phyloP scores from a whole-genome alignment of 1,140 invertebrate genomes.

The Metopolophium dirhodum region DNA sequence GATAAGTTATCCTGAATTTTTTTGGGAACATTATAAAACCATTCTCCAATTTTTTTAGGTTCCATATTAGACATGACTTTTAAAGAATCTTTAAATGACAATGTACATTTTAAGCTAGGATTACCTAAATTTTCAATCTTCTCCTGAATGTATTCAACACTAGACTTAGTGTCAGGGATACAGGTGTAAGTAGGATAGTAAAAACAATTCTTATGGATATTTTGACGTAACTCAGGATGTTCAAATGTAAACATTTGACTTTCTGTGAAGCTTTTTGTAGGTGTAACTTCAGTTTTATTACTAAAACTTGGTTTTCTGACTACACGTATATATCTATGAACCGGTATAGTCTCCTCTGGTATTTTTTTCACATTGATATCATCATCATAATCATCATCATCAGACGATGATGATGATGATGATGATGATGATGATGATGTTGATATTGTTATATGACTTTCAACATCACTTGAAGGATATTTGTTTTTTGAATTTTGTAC shows the following conservation, averaged over 20 bases:
- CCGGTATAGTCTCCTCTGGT: not conserved
- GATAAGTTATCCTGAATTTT: slow-evolving; percentile 45
- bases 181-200: not conserved
- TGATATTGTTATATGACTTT: not conserved
- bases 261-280: not conserved
- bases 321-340: slow-evolving; percentile 6
- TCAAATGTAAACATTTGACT: slow-evolving; percentile 42
- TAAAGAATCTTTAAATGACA: not conserved
- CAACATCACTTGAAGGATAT: not conserved
- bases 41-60: slow-evolving; percentile 3
- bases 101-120: not conserved
- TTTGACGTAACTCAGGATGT: not conserved
- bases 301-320: slow-evolving; percentile 33
- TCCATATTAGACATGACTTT: slow-evolving; percentile 17
- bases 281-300: not conserved
- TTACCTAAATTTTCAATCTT: not conserved
- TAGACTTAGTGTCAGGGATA: not conserved
- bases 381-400: not conserved
- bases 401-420: not conserved
- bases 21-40: slow-evolving; percentile 45
- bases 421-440: not conserved
- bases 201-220: not conserved
- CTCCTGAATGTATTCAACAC: not conserved
- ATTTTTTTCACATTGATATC: not conserved
- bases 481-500: not conserved